Percentiles rank a stretch among this genome's conserved stretches.
phyloP scores from a whole-genome alignment of 1,140 invertebrate genomes.

The Diuraphis noxia region DNA sequence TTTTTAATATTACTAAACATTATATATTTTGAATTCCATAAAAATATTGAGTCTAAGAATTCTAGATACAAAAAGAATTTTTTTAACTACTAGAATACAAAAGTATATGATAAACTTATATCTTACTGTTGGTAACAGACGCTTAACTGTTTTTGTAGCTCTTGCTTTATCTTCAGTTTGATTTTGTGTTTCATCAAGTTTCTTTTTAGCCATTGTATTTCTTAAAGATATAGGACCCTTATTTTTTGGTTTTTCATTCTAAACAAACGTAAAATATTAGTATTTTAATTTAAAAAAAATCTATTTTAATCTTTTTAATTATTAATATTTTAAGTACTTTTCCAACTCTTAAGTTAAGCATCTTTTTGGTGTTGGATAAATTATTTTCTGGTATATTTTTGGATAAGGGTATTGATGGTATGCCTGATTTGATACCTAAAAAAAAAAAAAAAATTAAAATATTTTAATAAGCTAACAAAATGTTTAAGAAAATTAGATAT shows the following conservation, averaged over 20 bases:
- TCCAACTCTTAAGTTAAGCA: not conserved
- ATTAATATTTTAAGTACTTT: slow-evolving; percentile 23
- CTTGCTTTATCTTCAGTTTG: not conserved
- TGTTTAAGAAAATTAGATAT: too few species aligned
- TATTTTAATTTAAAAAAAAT: not conserved
- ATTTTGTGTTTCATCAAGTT: not conserved
- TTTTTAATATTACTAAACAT: too few species aligned
- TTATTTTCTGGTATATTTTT: not conserved
- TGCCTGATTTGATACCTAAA: not conserved
- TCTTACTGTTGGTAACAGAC: slow-evolving; percentile 10
- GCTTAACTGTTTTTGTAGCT: slow-evolving; percentile 15
- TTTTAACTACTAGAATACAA: not conserved
- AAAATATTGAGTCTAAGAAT: not conserved
- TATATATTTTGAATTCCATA: not conserved
- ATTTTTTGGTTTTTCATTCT: slow-evolving; percentile 32
- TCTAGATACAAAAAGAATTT: not conserved
- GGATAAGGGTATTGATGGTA: not conserved
- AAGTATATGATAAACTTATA: not conserved
- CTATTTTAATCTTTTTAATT: not conserved
- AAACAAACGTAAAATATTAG: slow-evolving; percentile 7
- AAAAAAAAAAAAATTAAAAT: not conserved
- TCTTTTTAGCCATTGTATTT: not conserved
- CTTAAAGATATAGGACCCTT: not conserved
- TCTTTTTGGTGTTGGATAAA: not conserved
- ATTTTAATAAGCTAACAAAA: not conserved